Evolutionary conservation across 2,113 vertebrate genomes (phyloP).

Genomic region (Rhea pennata): DNA sequence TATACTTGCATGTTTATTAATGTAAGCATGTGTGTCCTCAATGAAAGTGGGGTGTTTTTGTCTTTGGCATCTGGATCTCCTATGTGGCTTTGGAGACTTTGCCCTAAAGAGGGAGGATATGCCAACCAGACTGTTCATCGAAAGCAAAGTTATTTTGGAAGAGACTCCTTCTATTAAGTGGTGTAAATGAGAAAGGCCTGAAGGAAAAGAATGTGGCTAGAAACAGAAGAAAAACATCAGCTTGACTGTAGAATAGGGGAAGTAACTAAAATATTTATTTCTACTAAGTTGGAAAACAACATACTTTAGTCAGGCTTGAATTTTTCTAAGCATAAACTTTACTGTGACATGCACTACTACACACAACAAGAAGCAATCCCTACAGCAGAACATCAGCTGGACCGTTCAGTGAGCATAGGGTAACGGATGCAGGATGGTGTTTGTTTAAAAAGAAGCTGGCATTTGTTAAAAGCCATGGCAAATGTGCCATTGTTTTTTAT

Average conservation of each 20-base stretch:
- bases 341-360: background rate
- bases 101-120: background rate
- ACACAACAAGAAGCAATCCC: background rate
- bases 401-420: background rate
- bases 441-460: conserved; percentile 26
- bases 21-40: background rate
- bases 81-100: background rate
- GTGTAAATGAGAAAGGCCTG: conserved; percentile 3
- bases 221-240: background rate
- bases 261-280: conserved; percentile 45
- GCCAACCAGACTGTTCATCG: background rate
- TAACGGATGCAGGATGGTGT: background rate
- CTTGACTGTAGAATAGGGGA: background rate
- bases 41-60: background rate
- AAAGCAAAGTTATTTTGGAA: background rate
- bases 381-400: conserved; percentile 37
- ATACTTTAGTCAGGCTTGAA: conserved; percentile 1
- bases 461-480: conserved; percentile 19
- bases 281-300: background rate
- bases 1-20: background rate
- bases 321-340: conserved; percentile 4
- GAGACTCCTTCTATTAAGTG: background rate
- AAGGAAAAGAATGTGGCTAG: background rate
- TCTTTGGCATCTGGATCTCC: background rate
- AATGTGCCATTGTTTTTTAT: conserved; percentile 33